Base-by-base conservation (phyloP, 2,888 invertebrate species). In the Drosophila infuscata region DNA sequence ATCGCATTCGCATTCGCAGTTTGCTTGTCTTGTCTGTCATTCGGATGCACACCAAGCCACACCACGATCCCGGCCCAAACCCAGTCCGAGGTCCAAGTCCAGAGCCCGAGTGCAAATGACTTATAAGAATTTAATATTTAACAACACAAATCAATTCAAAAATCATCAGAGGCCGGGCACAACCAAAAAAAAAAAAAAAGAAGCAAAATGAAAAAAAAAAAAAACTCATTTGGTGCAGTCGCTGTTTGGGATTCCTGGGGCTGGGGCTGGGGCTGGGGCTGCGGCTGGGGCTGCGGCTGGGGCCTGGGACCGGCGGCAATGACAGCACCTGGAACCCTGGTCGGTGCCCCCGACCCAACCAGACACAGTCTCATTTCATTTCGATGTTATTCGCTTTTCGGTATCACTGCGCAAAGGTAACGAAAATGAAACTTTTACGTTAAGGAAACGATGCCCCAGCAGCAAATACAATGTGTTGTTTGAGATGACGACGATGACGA, bases 121-220 rank as follows among this genome's bases (percentile, higher is more conserved):
- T 91, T 91, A 91, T 91, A 91, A 88, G 91, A 91, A 91, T 91
- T 91, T 91, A 91, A 91, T 91, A 91, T 91, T 91, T 91, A 91
- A 91, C 91, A 91, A 91, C 90, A 90, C 87, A 91, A 91, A 91
- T 91, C 91, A 91, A 91, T 91, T 91, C 90, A 88, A 83, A 91
- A 91, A 91, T 89, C 88, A 89, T 86, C 87, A 85, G 86, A 73
- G 76, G 63, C 67, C 70, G 58, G 66, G 58, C 79, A 82, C 76
- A 80, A 36, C 29, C 29, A 41, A 38, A 38, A 56, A 30, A 17
- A 30, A 9, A 2, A 7, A 83, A 12, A 15, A 11, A 25, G 25
- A 25, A 25, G 25, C 25, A 25, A 25, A 25, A 25, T 25, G 25
- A 25, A 48, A 48, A n/a, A n/a, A 41, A n/a, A n/a, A n/a, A 41